Evolutionary conservation across 2,113 vertebrate genomes (phyloP), one percentile per base, ranked within the genome.

Genomic region (Caranx melampygus): DNA sequence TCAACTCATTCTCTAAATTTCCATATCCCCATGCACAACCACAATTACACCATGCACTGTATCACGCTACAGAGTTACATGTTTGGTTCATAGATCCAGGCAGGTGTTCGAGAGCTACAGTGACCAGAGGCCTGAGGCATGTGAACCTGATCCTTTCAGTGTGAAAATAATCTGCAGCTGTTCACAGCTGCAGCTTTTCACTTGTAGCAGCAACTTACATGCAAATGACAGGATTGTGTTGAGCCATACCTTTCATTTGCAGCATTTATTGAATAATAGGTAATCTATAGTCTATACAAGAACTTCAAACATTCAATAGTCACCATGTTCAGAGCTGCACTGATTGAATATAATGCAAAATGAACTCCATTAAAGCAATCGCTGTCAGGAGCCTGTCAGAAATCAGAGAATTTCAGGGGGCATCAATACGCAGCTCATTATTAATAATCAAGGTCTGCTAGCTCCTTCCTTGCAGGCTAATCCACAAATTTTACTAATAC

Each of bases 341-440:
- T 61, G 52, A 78, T 72, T 6, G 45, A 54, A 42, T 51, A 65
- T 62, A 79, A 42, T 44, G 35, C 40, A 75, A 72, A 77, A 5
- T 40, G 20, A 37, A 14, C 40, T 62, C 65, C 49, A 77, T 64
- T 68, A 70, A 69, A 82, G 54, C 2, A n/a, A 77, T 63, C 49
- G 74, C 63, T 68, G 40, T 62, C 49, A 60, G 49, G 47, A 62
- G 10, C 31, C 15, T 47, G 62, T 76, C 65, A 74, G 57, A 42
- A 82, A 55, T 72, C 62, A 69, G 68, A 74, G 55, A n/a, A 79
- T 72, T 86, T 79, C 34, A 69, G 18, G 12, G 12, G 13, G n/a
- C 47, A 72, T 83, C 72, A 86, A 60, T 72, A 86, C 84, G 78
- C 69, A 85, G 71, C 87, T 86, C 79, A 82, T 87, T 87, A 89